These are phyloP conservation scores for Nephrotoma guestfalica DNA, from an alignment of 2,888 invertebrate genomes.

Conservation along the genomic window DNA sequence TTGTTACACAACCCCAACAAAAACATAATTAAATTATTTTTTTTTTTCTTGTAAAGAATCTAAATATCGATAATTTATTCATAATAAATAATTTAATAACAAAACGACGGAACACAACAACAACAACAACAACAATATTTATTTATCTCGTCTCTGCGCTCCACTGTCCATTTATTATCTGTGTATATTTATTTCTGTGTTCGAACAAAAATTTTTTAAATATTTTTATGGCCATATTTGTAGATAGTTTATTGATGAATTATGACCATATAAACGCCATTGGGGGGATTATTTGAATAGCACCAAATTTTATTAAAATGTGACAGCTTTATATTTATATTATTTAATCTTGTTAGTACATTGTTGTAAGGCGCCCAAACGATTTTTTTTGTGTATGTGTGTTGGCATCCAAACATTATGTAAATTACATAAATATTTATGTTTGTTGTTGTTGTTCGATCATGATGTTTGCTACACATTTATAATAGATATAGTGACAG, in stretches of 20 bases:
- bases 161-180: not conserved
- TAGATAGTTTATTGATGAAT: conserved; percentile 22
- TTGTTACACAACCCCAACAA: not conserved
- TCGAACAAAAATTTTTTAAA: not conserved
- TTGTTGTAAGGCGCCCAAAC: not conserved
- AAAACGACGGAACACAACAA: not conserved
- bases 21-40: not conserved
- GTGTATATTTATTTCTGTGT: not conserved
- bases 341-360: conserved; percentile 2
- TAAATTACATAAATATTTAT: not conserved
- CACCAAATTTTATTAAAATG: conserved; percentile 25
- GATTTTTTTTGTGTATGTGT: not conserved
- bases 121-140: not conserved
- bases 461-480: too few relatives aligned
- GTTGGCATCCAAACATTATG: not conserved
- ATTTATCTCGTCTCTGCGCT: not conserved
- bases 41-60: not conserved
- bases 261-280: conserved; percentile 24
- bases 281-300: conserved; percentile 16
- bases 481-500: not conserved
- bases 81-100: not conserved
- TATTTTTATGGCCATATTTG: conserved; percentile 1
- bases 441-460: not conserved
- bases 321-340: conserved; percentile 24
- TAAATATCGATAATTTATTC: not conserved